Evolutionary conservation across 23 tunicate genomes (phyloP).

Genomic region (Clavelina lepadiformis): DNA sequence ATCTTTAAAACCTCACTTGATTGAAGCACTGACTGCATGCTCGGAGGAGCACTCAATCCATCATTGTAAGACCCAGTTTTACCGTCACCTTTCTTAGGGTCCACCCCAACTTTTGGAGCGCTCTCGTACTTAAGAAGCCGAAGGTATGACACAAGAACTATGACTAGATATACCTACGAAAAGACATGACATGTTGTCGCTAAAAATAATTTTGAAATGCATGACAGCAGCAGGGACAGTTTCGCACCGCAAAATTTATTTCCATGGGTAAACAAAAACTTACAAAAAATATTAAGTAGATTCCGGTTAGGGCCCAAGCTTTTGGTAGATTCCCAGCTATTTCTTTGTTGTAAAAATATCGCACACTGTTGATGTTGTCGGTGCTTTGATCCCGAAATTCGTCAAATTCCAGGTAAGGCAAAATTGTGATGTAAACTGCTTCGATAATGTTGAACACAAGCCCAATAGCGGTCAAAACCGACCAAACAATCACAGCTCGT

Average conservation of each 20-base stretch:
- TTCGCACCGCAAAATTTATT: neutral
- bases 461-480: constrained; percentile 24
- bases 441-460: constrained; percentile 66
- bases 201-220: neutral
- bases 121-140: constrained; percentile 71
- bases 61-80: no score
- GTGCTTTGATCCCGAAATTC: neutral
- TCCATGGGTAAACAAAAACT: constrained; percentile 10
- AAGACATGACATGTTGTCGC: neutral
- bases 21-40: no score
- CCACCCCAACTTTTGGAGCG: constrained; percentile 73
- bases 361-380: neutral
- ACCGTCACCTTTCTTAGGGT: neutral
- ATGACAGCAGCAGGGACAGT: neutral
- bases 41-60: no score
- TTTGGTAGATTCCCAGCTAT: constrained; percentile 27
- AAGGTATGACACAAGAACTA: constrained; percentile 79
- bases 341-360: neutral
- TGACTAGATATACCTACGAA: constrained; percentile 43
- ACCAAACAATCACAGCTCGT: constrained; percentile 54
- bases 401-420: constrained; percentile 18
- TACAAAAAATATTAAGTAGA: constrained; percentile 54
- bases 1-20: no score
- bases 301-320: constrained; percentile 72
- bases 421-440: constrained; percentile 50